phyloP scores from a whole-genome alignment of 2,797 vertebrate genomes.

The Okamejei kenojei region DNA sequence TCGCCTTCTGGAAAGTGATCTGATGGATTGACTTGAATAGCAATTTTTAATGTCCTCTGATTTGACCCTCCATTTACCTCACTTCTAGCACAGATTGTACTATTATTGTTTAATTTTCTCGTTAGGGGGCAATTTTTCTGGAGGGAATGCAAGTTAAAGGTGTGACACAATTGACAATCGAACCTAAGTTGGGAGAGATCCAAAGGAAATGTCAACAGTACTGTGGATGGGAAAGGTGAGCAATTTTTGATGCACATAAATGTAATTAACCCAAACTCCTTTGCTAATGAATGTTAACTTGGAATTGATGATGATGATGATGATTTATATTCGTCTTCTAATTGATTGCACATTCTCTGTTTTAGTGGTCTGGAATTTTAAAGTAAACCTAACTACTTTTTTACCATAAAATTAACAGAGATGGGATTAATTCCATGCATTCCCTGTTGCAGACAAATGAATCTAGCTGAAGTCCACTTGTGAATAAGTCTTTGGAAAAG shows the following conservation, averaged over 20 bases:
- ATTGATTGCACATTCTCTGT: background rate
- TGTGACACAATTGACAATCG: constrained; percentile 79
- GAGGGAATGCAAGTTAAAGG: constrained; percentile 85
- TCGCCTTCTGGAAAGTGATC: background rate
- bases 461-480: background rate
- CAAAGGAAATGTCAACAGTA: constrained; percentile 89
- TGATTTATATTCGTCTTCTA: background rate
- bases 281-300: background rate
- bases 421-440: background rate
- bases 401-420: background rate
- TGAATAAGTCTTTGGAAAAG: background rate
- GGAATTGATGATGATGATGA: background rate
- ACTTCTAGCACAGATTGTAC: background rate
- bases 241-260: constrained; percentile 39
- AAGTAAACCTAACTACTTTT: background rate
- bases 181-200: constrained; percentile 82
- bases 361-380: background rate
- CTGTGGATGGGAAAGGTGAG: constrained; percentile 89
- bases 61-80: background rate
- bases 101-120: background rate
- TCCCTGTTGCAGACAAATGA: background rate
- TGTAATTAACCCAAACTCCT: background rate
- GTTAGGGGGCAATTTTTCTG: constrained; percentile 85
- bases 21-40: background rate
- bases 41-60: background rate